A percentile compares a stretch with the other conserved stretches of the same genome.
These are phyloP conservation scores for Brotula barbata DNA, from an alignment of 2,797 vertebrate species.

Conservation along the genomic window DNA sequence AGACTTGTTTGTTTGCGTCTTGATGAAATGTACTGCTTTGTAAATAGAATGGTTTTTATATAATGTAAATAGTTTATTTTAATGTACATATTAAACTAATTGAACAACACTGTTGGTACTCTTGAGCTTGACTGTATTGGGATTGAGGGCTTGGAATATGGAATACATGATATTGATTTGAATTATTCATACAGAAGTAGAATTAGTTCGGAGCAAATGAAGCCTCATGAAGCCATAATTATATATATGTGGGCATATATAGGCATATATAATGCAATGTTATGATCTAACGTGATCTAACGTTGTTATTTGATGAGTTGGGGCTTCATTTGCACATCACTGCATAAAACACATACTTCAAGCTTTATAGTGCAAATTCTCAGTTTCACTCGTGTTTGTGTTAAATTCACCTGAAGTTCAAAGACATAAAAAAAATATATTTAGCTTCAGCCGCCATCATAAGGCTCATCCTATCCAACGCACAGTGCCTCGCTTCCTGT, in stretches of 20 bases:
- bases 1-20: slow-evolving; percentile 65
- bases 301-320: no score
- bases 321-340: no score
- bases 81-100: slow-evolving; percentile 86
- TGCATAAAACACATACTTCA: no score
- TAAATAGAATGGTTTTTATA: slow-evolving; percentile 75
- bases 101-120: slow-evolving; percentile 48
- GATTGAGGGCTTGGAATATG: background rate
- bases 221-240: no score
- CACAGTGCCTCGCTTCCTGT: slow-evolving; percentile 1
- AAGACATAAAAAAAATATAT: background rate
- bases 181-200: background rate
- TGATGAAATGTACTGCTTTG: slow-evolving; percentile 74
- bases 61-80: slow-evolving; percentile 87
- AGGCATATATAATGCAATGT: no score
- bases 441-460: no score
- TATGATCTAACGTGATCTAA: no score
- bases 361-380: no score
- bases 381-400: background rate
- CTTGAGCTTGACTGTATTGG: slow-evolving; percentile 27
- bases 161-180: background rate
- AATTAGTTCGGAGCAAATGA: no score
- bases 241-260: no score
- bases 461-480: no score
- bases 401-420: background rate